Percentiles rank a stretch among this genome's conserved stretches.
Evolutionary conservation across 2,888 invertebrate species (phyloP).

Genomic region (Harpalus rufipes): DNA sequence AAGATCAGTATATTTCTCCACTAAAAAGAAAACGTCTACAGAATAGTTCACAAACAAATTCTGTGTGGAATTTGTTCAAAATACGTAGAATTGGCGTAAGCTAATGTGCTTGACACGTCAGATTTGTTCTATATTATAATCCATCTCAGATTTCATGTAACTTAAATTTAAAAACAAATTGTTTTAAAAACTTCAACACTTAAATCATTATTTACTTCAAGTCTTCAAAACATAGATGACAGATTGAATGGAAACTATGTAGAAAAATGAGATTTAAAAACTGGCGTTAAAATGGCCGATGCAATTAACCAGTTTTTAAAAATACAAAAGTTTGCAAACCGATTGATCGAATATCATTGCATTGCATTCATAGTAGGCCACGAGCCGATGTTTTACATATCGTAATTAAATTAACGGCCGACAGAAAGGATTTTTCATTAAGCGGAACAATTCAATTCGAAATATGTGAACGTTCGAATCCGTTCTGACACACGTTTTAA

Average conservation of each 20-base stretch:
- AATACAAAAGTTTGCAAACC: slow-evolving; percentile 42
- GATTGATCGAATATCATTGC: slow-evolving; percentile 44
- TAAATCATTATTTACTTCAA: no score
- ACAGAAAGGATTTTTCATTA: slow-evolving; percentile 58
- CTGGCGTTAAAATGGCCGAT: slow-evolving; percentile 7
- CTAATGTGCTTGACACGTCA: no score
- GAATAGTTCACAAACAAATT: no score
- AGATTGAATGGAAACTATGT: background rate
- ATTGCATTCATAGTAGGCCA: background rate
- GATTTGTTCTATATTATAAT: no score
- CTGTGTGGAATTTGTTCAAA: no score
- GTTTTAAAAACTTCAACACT: no score
- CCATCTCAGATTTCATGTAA: no score
- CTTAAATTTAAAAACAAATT: no score
- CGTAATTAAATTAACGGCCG: slow-evolving; percentile 59
- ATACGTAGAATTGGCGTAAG: no score
- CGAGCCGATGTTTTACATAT: slow-evolving; percentile 52
- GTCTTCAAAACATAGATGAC: no score
- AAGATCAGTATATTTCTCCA: no score
- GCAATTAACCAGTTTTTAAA: slow-evolving; percentile 43
- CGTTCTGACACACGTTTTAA: slow-evolving; percentile 64
- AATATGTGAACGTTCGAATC: slow-evolving; percentile 58
- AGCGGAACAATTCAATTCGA: slow-evolving; percentile 60
- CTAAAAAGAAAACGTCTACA: no score
- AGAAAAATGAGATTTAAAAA: background rate